Evolutionary conservation across 2,888 invertebrate genomes (phyloP), one percentile per base, ranked within the genome.

Genomic region (Candidula unifasciata): DNA sequence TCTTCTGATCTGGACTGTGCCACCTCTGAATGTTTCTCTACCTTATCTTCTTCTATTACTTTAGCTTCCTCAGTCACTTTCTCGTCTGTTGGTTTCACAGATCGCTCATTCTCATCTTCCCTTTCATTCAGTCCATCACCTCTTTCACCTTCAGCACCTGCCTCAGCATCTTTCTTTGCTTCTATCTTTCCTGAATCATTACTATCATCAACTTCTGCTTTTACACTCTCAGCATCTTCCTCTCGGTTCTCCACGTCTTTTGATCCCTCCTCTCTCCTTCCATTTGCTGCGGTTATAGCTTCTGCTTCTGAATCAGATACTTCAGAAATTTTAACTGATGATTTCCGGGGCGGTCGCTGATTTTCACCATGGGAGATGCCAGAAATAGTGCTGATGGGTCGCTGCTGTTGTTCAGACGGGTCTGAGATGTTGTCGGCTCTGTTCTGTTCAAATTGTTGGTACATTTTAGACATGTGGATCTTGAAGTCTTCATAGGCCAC

Each of bases 401-500:
- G 96, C 90, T 97, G 97, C 92, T 97, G 97, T 30, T 98, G 95
- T 89, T 98, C 95, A n/a, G 97, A 96, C 0, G 98, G 98, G 94
- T 98, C 98, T 0, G 98, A 97, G 90, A 98, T 97, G 94, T 98
- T 97, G 94, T 98, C 98, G 0, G 97, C 97, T 83, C 98, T 95
- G 89, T 98, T 97, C 83, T 97, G 96, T 92, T 98, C 98, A 93
- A 98, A 99, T 93, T 93, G 92, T 80, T 92, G 90, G 89, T 93
- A 93, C 97, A 98, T 98, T 94, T 98, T 97, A 57, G 98, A 97
- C 94, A 99, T 98, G 94, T 99, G 98, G 10, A 98, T 95, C 92
- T 98, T 97, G 94, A 99, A 99, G 94, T 99, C 99, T 95, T 99
- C 99, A 94, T 98, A 98, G 0, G 99, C 98, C 16, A 99, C 97